Conservation (phyloP, 64 coral and sea anemone genomes). For the Exaiptasia diaphana region DNA sequence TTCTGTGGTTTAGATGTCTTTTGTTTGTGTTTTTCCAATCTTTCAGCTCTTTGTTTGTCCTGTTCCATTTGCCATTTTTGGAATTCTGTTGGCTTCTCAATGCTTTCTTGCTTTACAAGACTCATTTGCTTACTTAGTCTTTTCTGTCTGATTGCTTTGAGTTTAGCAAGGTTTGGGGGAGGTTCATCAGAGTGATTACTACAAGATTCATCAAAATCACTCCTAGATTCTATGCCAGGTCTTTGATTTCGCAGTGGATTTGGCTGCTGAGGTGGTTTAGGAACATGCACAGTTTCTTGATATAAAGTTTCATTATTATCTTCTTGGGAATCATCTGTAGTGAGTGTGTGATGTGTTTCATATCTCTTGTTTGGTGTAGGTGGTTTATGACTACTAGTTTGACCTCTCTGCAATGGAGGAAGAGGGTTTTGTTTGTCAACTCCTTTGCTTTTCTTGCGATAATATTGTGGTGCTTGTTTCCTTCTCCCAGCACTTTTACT, state of each 20-base stretch:
- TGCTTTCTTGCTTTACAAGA: background rate
- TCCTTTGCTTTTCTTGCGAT: conserved; percentile 60
- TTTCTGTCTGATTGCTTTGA: conserved; percentile 64
- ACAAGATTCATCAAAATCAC: background rate
- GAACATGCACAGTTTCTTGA: background rate
- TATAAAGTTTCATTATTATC: background rate
- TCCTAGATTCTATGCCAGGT: background rate
- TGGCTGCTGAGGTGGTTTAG: conserved; percentile 30
- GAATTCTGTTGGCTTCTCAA: conserved; percentile 74
- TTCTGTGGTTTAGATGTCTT: too few relatives aligned
- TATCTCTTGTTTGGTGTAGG: conserved; percentile 85
- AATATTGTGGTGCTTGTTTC: background rate
- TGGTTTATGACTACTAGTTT: conserved; percentile 30
- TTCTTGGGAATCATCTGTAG: conserved; percentile 1
- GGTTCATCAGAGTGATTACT: background rate
- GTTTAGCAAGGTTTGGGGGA: conserved; percentile 61
- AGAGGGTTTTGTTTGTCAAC: conserved; percentile 82
- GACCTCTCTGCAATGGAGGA: conserved; percentile 57
- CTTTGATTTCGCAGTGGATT: conserved; percentile 1
- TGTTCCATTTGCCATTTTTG: conserved; percentile 85
- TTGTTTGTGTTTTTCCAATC: conserved; percentile 51
- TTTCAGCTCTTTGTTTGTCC: conserved; percentile 47
- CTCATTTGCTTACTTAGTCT: conserved; percentile 59
- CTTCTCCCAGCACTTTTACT: background rate
- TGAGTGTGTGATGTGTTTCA: conserved; percentile 48